Percentiles rank a stretch among this genome's conserved stretches.
Conservation (phyloP, 2,797 vertebrate species). For the Chelonia mydas region DNA sequence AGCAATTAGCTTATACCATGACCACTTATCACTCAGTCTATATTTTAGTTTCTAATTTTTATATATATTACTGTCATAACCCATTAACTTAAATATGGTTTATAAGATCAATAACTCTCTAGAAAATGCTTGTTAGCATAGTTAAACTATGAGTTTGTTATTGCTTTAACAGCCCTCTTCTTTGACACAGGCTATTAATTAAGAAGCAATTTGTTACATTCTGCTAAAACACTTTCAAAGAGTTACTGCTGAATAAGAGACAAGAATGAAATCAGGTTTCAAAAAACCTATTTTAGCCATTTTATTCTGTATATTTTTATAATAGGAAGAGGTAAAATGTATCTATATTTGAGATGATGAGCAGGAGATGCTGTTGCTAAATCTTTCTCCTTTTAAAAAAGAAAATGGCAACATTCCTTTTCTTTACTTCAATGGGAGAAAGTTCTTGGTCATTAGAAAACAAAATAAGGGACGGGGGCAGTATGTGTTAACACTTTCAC, state of each 20-base stretch:
- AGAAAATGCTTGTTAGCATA: not conserved
- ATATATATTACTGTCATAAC: not conserved
- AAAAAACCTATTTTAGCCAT: not conserved
- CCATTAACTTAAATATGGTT: not conserved
- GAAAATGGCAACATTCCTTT: not conserved
- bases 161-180: not conserved
- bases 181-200: not conserved
- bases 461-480: not conserved
- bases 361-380: not conserved
- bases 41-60: not conserved
- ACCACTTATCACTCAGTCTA: not conserved
- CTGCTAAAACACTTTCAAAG: not conserved
- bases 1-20: not conserved
- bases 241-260: not conserved
- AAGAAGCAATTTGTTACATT: not conserved
- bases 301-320: not conserved
- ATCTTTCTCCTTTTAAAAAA: not conserved
- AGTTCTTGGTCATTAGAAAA: not conserved
- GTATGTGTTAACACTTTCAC: not conserved
- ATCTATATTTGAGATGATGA: not conserved
- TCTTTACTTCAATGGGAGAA: not conserved
- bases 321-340: not conserved
- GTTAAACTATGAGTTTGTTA: not conserved
- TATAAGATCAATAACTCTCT: not conserved
- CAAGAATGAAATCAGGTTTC: not conserved